These are phyloP conservation scores for Halesus radiatus DNA, from an alignment of 1,140 invertebrate species.

Conservation along the genomic window DNA sequence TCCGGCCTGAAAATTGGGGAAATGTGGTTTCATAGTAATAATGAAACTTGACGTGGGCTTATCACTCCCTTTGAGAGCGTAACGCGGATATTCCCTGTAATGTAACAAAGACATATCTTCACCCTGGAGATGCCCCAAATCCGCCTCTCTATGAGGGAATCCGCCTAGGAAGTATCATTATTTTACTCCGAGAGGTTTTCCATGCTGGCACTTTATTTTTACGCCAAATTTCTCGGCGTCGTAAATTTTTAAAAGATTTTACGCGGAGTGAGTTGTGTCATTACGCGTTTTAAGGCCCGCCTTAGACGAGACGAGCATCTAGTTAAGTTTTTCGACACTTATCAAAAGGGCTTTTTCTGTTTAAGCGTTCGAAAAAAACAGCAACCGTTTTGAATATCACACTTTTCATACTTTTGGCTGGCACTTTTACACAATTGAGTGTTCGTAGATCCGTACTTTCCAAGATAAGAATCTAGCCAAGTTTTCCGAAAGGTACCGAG, in stretches of 20 bases:
- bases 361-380: no score
- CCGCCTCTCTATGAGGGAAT: background rate
- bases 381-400: no score
- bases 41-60: slow-evolving; percentile 10
- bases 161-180: slow-evolving; percentile 27
- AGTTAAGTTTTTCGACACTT: background rate
- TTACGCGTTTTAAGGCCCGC: slow-evolving; percentile 25
- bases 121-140: slow-evolving; percentile 14
- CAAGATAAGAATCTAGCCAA: no score
- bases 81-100: slow-evolving; percentile 13
- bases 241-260: slow-evolving; percentile 35
- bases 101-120: slow-evolving; percentile 34
- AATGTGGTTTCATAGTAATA: background rate
- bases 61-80: slow-evolving; percentile 19
- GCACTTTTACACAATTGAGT: no score
- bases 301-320: background rate
- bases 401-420: no score
- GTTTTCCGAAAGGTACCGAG: no score
- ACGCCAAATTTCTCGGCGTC: slow-evolving; percentile 22
- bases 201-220: slow-evolving; percentile 32
- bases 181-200: slow-evolving; percentile 25
- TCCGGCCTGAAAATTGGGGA: no score
- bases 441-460: no score
- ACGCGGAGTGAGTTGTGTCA: slow-evolving; percentile 33
- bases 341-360: no score